Base-by-base conservation (phyloP, 2,797 vertebrate species). In the Eulemur coronatus region DNA sequence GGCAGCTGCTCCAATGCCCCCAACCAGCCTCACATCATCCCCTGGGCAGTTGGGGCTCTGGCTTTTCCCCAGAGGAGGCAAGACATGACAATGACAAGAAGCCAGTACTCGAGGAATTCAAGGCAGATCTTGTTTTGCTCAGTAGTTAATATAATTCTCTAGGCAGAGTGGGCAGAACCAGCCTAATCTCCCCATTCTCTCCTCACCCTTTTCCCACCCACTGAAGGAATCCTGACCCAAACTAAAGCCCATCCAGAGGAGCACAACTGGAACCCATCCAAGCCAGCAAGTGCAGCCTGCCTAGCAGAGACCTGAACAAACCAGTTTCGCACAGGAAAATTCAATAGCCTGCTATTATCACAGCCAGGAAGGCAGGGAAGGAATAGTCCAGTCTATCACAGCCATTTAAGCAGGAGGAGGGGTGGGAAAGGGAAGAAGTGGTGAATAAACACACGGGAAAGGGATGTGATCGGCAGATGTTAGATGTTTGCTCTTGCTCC, bases 201-300 rank as follows among this genome's bases (percentile, higher is more conserved):
- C 70, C 43, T 59, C n/a, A 46, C 28, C 67, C 38, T 89, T 33
- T 76, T 85, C 43, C 85, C 63, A 13, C 24, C 59, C 76, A 78
- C 33, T 81, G 38, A 93, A 79, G 63, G 78, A 96, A 78, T 95
- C 35, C 43, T 78, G 69, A 70, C 24, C 28, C 52, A 80, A 35
- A 55, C 24, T 79, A 89, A 91, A 70, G 38, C 43, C 57, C 26
- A 38, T 15, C 22, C 38, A 82, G 48, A 95, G 7, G 28, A 59
- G 57, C 61, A 57, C 20, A 57, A 59, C 67, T 91, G 92, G 82
- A 89, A 78, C n/a, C 73, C n/a, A n/a, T 89, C 92, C 96, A 95
- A 48, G 38, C 33, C 50, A 52, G 78, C 41, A 65, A 94, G 59
- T 4, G 43, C n/a, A 67, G 43, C 70, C 87, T 75, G 18, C n/a